These are phyloP conservation scores for Clinocottus analis DNA, from an alignment of 2,113 vertebrate species.

Conservation along the genomic window DNA sequence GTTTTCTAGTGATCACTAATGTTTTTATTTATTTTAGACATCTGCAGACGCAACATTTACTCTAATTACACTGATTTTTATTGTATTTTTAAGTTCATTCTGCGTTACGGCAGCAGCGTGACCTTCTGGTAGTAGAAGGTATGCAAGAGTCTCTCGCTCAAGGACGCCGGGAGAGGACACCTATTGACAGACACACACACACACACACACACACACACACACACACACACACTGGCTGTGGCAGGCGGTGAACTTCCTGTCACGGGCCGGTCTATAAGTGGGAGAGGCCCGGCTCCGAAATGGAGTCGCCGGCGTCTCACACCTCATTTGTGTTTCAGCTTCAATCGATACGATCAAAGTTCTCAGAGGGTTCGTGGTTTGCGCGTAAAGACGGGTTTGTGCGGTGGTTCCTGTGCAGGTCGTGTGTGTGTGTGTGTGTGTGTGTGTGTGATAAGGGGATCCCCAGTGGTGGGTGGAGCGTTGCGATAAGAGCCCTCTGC, in stretches of 20 bases:
- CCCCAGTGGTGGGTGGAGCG: slow-evolving; percentile 79
- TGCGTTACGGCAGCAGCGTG: not conserved
- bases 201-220: too few species aligned
- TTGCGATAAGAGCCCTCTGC: slow-evolving; percentile 79
- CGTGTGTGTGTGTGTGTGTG: slow-evolving; percentile 74
- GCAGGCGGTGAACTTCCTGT: slow-evolving; percentile 23
- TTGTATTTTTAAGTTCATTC: slow-evolving; percentile 2
- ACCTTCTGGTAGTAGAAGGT: slow-evolving; percentile 23
- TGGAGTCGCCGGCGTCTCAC: slow-evolving; percentile 17
- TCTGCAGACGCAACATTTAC: not conserved
- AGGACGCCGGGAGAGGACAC: slow-evolving; percentile 45
- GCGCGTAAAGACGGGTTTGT: slow-evolving; percentile 28
- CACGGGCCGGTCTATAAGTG: slow-evolving; percentile 37
- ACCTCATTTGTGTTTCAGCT: slow-evolving; percentile 19
- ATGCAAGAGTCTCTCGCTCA: slow-evolving; percentile 17
- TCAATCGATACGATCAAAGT: slow-evolving; percentile 31
- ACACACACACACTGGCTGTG: slow-evolving; percentile 26
- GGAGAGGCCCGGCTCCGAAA: slow-evolving; percentile 19
- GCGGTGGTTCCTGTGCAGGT: slow-evolving; percentile 47
- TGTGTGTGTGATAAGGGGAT: slow-evolving; percentile 80
- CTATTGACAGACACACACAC: slow-evolving; percentile 36
- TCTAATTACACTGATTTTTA: not conserved
- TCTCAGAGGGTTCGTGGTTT: slow-evolving; percentile 23
- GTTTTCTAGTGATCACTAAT: not conserved
- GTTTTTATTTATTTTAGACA: not conserved